phyloP scores from a whole-genome alignment of 2,113 vertebrate species.

The Elanus axillaris region DNA sequence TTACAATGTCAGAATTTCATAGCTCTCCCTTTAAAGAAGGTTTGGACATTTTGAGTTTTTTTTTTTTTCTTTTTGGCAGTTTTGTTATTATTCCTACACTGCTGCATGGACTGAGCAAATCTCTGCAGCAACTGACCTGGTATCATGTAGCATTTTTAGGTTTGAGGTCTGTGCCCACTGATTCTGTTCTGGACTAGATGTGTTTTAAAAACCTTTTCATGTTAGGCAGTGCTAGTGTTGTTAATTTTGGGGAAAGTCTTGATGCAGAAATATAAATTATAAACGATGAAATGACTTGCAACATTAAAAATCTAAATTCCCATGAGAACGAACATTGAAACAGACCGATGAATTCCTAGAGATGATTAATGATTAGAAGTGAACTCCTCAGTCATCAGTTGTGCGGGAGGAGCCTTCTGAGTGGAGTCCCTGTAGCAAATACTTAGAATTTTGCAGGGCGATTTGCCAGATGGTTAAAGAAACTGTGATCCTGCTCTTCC shows the following conservation, averaged over 20 bases:
- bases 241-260: background rate
- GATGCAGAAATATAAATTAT: background rate
- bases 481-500: background rate
- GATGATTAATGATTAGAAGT: background rate
- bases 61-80: background rate
- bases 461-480: background rate
- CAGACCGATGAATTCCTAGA: background rate
- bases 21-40: background rate
- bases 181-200: background rate
- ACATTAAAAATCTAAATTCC: background rate
- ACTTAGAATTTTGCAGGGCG: background rate
- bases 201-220: background rate
- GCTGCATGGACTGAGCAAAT: background rate
- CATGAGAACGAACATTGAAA: background rate
- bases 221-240: background rate
- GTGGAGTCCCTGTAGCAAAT: background rate
- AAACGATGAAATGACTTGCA: background rate
- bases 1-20: background rate
- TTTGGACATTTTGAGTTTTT: background rate
- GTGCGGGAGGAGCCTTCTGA: background rate
- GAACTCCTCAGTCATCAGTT: background rate
- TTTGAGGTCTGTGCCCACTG: background rate
- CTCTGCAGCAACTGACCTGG: background rate
- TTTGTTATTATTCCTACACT: background rate
- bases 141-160: background rate